These are phyloP conservation scores for Tetragnatha montana DNA, from an alignment of 2,888 invertebrate species.

Conservation along the genomic window DNA sequence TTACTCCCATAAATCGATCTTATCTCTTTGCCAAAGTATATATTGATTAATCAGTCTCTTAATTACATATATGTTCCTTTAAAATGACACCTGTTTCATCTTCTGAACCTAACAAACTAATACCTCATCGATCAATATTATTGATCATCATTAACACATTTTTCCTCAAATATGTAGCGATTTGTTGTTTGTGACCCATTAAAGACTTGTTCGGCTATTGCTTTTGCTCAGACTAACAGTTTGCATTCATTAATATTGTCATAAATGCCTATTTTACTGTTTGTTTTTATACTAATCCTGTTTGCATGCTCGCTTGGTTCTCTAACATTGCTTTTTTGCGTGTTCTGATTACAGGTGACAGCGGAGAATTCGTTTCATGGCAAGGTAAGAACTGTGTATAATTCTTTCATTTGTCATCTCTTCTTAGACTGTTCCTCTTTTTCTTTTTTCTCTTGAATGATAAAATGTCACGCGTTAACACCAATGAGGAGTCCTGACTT, in stretches of 20 bases:
- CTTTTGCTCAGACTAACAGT: neutral
- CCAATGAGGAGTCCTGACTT: too few species aligned
- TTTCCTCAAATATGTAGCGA: neutral
- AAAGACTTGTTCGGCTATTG: neutral
- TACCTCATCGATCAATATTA: neutral
- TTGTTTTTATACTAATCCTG: conserved; percentile 48
- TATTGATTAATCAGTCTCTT: too few species aligned
- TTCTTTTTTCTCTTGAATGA: neutral
- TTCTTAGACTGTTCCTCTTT: neutral
- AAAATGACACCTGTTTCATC: too few species aligned
- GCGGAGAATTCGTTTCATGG: conserved; percentile 78
- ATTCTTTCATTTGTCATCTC: conserved; percentile 32
- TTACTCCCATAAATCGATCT: too few species aligned
- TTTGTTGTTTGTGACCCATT: neutral
- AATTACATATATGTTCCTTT: too few species aligned
- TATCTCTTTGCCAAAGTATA: too few species aligned
- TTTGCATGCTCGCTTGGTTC: conserved; percentile 65
- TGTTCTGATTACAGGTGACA: conserved; percentile 81
- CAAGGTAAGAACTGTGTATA: conserved; percentile 73
- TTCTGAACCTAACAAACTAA: neutral
- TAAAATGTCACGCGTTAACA: too few species aligned
- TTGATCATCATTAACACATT: neutral
- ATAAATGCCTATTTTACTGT: conserved; percentile 15
- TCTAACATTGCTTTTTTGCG: conserved; percentile 64
- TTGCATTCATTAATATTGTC: neutral